Conservation (phyloP, 2,888 invertebrate genomes). For the Molorchus minor region DNA sequence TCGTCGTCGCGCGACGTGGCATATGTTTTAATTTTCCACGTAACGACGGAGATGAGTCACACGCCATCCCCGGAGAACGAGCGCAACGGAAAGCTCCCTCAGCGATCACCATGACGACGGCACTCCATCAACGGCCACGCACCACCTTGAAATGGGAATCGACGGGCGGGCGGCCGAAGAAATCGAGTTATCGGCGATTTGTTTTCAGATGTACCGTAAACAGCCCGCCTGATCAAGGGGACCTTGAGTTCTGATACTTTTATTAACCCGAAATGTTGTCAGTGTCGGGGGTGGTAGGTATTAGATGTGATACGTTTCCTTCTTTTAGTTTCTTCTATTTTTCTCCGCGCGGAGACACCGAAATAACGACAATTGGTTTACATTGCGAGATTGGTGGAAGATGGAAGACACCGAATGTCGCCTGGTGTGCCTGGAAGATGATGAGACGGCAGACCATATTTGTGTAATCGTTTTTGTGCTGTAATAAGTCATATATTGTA, state of each 20-base stretch:
- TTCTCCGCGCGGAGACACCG: too few relatives aligned
- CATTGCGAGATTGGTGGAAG: too few relatives aligned
- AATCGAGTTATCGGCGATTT: neutral
- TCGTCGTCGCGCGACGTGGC: too few relatives aligned
- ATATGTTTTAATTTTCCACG: constrained; percentile 40
- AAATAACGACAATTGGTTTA: too few relatives aligned
- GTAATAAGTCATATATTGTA: too few relatives aligned
- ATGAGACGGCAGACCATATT: too few relatives aligned
- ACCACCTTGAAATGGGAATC: constrained; percentile 7
- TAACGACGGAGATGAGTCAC: constrained; percentile 38
- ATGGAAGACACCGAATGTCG: too few relatives aligned
- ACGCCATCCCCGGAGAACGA: constrained; percentile 25
- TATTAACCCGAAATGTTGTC: neutral
- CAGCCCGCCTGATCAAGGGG: neutral
- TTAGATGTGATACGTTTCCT: too few relatives aligned
- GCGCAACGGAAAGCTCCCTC: constrained; percentile 27
- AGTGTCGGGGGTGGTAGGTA: too few relatives aligned
- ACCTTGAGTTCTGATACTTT: neutral
- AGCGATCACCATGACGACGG: constrained; percentile 26
- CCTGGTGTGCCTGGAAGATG: too few relatives aligned
- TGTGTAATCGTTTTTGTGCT: too few relatives aligned
- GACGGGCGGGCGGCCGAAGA: neutral
- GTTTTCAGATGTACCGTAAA: neutral
- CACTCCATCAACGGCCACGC: constrained; percentile 22
- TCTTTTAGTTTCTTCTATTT: too few relatives aligned